Evolutionary conservation across 1,140 invertebrate species (phyloP), one percentile per base, ranked within the genome.

Genomic region (Luehdorfia chinensis): DNA sequence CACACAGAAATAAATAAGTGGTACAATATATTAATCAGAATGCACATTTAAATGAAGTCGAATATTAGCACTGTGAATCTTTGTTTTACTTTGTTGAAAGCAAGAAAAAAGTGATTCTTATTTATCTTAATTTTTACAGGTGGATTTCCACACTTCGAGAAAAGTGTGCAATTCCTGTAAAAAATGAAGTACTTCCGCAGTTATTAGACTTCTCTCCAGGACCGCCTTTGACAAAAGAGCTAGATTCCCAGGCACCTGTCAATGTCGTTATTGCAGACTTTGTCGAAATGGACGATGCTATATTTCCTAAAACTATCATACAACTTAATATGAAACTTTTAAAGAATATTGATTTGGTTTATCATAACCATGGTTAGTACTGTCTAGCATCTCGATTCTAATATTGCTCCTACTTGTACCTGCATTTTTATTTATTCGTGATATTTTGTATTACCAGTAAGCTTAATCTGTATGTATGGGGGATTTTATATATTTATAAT

Each of bases 261-360:
- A 92, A 92, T 66, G 88, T 92, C 0, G 87, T 91, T n/a, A 89
- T 92, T 1, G 88, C 87, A 0, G 91, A 92, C 65, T 92, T 91
- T 51, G 77, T 91, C 0, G 87, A 90, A 41, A 66, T 91, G 16
- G 78, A 89, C 13, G 66, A 90, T 12, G 80, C 84, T 1, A 49
- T 87, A 16, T 91, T 91, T 66, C 72, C 88, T 1, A 85, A 86
- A 60, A 87, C 75, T 37, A 88, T 92, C n/a, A 83, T 92, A 33
- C 65, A 84, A 18, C 73, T 91, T 8, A 92, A 92, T 66, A 70
- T 63, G 32, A 89, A 88, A 61, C 60, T 89, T 6, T 53, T 88
- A 28, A 67, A 47, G 27, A 69, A 75, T 49, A 71, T 54, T 9
- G 58, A 75, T 34, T 27, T 63, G 4, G 39, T 60, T n/a, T 61